These are phyloP conservation scores for Neopipo cinnamomea DNA, from an alignment of 2,113 vertebrate genomes.

Conservation along the genomic window DNA sequence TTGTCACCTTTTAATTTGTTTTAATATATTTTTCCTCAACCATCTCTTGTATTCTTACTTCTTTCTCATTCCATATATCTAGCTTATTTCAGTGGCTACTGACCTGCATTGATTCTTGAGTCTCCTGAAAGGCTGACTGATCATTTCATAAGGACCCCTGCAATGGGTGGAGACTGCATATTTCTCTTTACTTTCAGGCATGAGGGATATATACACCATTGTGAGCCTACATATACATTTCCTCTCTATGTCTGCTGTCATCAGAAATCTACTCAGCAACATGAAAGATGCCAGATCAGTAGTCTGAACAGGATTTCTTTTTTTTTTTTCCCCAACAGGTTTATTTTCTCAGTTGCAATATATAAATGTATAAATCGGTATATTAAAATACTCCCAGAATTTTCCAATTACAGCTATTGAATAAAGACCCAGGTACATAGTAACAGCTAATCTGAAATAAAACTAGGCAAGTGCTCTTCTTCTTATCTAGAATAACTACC, in stretches of 20 bases:
- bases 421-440: not conserved
- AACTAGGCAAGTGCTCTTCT: not conserved
- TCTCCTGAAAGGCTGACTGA: not conserved
- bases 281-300: not conserved
- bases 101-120: not conserved
- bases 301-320: not conserved
- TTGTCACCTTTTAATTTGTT: not conserved
- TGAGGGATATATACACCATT: not conserved
- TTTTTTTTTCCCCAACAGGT: not conserved
- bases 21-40: not conserved
- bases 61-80: not conserved
- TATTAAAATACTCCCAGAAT: not conserved
- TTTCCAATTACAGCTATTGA: not conserved
- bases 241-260: not conserved
- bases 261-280: not conserved
- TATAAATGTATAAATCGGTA: not conserved
- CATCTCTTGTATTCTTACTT: not conserved
- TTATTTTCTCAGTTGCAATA: not conserved
- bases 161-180: not conserved
- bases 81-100: not conserved
- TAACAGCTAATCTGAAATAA: not conserved
- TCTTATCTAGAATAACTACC: not conserved
- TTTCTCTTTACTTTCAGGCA: not conserved
- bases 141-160: not conserved
- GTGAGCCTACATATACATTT: not conserved